A percentile compares a stretch with the other conserved stretches of the same genome.
Conservation (phyloP, 1,140 invertebrate genomes). For the Tetramorium alpestre region DNA sequence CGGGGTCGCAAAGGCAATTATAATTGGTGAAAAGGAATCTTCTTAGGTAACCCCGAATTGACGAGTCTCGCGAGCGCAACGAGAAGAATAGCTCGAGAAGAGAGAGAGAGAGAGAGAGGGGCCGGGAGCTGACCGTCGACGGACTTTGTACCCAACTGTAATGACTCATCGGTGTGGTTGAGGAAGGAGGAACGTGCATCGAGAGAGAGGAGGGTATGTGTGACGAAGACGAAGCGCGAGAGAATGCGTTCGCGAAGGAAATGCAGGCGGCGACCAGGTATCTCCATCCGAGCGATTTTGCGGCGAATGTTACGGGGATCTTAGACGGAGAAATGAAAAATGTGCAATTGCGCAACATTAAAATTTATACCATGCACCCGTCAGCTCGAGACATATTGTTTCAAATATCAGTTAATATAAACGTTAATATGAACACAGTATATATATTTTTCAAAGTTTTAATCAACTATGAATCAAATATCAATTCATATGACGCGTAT, state of each 20-base stretch:
- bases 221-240: conserved; percentile 5
- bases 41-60: conserved; percentile 41
- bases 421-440: neutral
- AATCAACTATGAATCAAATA: neutral
- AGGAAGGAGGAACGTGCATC: neutral
- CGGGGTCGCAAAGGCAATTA: neutral
- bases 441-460: neutral
- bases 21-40: neutral
- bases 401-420: neutral
- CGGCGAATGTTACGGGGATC: neutral
- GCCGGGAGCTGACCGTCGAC: neutral
- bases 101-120: neutral
- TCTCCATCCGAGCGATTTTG: neutral
- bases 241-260: neutral
- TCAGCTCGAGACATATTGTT: neutral
- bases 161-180: conserved; percentile 34
- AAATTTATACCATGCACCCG: neutral
- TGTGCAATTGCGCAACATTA: neutral
- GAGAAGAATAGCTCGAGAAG: neutral
- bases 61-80: neutral
- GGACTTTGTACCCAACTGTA: conserved; percentile 54
- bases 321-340: neutral
- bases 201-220: conserved; percentile 34
- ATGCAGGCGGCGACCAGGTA: conserved; percentile 20
- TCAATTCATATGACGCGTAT: neutral